These are phyloP conservation scores for Apamea epomidion DNA, from an alignment of 2,888 invertebrate species.

Conservation along the genomic window DNA sequence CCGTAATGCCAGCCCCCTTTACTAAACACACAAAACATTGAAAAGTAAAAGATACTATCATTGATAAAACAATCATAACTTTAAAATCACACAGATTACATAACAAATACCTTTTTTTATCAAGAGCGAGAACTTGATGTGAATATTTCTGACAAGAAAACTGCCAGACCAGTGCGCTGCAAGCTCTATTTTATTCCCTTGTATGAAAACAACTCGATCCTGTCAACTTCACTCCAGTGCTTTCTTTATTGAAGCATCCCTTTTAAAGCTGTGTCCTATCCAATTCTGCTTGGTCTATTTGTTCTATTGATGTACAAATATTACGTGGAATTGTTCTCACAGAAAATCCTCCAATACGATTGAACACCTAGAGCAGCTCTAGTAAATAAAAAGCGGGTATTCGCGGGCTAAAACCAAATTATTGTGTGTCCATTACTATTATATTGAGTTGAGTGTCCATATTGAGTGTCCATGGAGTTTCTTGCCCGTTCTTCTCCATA, in stretches of 20 bases:
- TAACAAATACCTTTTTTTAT: background rate
- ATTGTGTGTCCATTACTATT: too few relatives aligned
- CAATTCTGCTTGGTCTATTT: constrained; percentile 16
- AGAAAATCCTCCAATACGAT: constrained; percentile 14
- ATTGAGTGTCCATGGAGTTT: too few relatives aligned
- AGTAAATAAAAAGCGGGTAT: constrained; percentile 1
- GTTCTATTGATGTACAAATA: constrained; percentile 21
- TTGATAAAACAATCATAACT: background rate
- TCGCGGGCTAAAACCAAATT: background rate
- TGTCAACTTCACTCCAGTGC: background rate
- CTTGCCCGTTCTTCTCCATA: too few relatives aligned
- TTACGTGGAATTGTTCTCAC: constrained; percentile 5
- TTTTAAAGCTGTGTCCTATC: constrained; percentile 8
- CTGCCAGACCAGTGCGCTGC: background rate
- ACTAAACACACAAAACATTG: background rate
- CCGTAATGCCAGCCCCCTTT: too few relatives aligned
- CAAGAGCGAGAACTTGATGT: background rate
- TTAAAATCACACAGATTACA: background rate
- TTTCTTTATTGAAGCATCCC: constrained; percentile 19
- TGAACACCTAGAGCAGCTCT: background rate
- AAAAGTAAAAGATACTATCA: background rate
- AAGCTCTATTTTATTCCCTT: background rate
- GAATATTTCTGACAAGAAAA: background rate
- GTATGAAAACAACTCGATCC: constrained; percentile 2
- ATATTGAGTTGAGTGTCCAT: too few relatives aligned